Conservation (phyloP, 2,113 vertebrate genomes). For the Brachirus orientalis region DNA sequence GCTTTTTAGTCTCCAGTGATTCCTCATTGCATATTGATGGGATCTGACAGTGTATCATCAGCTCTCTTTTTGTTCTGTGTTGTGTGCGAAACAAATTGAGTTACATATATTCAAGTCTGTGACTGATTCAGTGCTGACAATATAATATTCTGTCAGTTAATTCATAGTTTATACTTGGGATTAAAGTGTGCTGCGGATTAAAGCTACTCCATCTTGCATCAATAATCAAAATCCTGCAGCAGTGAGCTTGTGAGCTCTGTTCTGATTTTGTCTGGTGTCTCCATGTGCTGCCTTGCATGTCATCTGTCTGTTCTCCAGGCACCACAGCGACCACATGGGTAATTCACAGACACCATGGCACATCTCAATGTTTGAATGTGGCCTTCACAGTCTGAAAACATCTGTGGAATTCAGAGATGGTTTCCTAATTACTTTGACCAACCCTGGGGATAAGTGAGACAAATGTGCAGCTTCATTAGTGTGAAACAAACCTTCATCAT, state of each 20-base stretch:
- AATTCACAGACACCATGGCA: constrained; percentile 9
- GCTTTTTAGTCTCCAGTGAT: too few species aligned
- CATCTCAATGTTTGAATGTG: not conserved
- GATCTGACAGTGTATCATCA: too few species aligned
- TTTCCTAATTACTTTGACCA: constrained; percentile 41
- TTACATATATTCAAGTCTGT: too few species aligned
- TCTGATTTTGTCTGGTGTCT: constrained; percentile 16
- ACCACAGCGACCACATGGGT: constrained; percentile 31
- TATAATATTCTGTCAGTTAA: not conserved
- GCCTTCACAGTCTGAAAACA: not conserved
- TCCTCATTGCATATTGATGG: too few species aligned
- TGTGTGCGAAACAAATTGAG: too few species aligned
- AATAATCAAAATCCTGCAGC: constrained; percentile 39
- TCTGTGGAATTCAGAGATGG: constrained; percentile 43
- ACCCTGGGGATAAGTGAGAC: constrained; percentile 38
- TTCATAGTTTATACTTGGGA: constrained; percentile 9
- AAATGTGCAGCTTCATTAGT: constrained; percentile 41
- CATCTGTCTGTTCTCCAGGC: constrained; percentile 34
- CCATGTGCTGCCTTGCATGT: constrained; percentile 10
- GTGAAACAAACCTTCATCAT: constrained; percentile 30
- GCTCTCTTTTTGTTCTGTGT: too few species aligned
- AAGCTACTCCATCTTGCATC: constrained; percentile 18
- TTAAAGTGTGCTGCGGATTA: not conserved
- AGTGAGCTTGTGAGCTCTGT: not conserved
- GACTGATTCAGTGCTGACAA: not conserved